Evolutionary conservation across 2,888 invertebrate genomes (phyloP).

Genomic region (Crossocerus cetratus): DNA sequence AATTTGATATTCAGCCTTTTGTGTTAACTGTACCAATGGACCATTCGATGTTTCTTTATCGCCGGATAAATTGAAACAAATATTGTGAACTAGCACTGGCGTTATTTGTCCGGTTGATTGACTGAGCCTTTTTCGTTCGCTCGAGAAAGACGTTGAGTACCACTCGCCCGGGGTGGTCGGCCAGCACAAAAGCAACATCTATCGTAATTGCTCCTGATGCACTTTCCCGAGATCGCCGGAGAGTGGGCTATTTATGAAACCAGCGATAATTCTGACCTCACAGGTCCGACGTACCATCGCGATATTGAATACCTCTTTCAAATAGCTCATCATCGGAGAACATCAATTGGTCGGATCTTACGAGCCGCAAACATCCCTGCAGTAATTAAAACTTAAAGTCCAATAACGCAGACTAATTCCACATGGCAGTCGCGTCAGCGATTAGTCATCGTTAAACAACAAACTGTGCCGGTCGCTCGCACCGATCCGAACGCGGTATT

Average conservation of each 20-base stretch:
- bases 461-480: conserved; percentile 5
- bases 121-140: neutral
- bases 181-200: conserved; percentile 33
- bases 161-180: neutral
- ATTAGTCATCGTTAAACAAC: conserved; percentile 31
- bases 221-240: conserved; percentile 6
- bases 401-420: no score
- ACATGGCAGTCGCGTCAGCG: neutral
- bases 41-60: no score
- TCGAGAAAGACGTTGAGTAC: conserved; percentile 20
- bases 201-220: conserved; percentile 29
- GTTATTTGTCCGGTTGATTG: conserved; percentile 1
- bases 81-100: no score
- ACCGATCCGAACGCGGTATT: conserved; percentile 34
- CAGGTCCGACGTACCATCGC: conserved; percentile 6
- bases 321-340: neutral
- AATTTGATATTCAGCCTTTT: no score
- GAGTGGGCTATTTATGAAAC: conserved; percentile 27
- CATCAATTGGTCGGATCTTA: no score
- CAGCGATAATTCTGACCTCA: conserved; percentile 19
- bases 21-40: no score
- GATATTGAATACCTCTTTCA: conserved; percentile 25
- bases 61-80: neutral
- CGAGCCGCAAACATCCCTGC: no score
- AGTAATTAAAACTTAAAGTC: no score